These are phyloP conservation scores for Cotesia typhae DNA, from an alignment of 1,140 invertebrate species.

Conservation along the genomic window DNA sequence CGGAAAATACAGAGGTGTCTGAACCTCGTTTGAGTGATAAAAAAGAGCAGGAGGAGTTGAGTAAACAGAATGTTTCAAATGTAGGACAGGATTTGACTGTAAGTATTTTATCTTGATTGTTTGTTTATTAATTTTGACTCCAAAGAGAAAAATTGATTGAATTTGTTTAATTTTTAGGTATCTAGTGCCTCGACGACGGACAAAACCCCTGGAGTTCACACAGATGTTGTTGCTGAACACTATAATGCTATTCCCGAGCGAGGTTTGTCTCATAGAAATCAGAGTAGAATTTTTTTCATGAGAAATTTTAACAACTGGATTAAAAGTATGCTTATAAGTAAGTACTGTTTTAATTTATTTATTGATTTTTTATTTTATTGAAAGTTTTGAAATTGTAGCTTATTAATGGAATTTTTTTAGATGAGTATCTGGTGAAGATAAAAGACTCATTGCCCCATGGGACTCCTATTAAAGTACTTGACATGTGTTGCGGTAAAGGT, in stretches of 20 bases:
- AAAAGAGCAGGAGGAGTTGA: too few species aligned
- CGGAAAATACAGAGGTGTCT: too few species aligned
- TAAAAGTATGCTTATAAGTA: conserved; percentile 92
- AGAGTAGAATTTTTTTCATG: conserved; percentile 91
- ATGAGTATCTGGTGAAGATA: conserved; percentile 74
- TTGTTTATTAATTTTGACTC: too few species aligned
- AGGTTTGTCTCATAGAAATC: conserved; percentile 78
- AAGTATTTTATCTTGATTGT: too few species aligned
- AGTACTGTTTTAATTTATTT: conserved; percentile 42
- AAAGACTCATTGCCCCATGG: conserved; percentile 70
- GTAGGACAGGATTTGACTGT: too few species aligned
- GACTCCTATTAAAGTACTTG: conserved; percentile 71
- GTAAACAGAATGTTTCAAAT: too few species aligned
- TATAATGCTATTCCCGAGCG: conserved; percentile 87
- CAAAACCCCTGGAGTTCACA: conserved; percentile 52
- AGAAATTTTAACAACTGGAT: conserved; percentile 99
- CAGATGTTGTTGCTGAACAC: conserved; percentile 79
- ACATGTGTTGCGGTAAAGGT: conserved; percentile 93
- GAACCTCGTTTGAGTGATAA: too few species aligned
- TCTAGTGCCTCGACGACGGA: neutral
- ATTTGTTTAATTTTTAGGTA: neutral
- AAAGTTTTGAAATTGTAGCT: neutral
- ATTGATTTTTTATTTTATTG: neutral
- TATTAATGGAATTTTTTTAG: conserved; percentile 45
- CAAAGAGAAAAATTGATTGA: too few species aligned